phyloP scores from a whole-genome alignment of 1,140 invertebrate genomes.

The Reticulitermes speratus region DNA sequence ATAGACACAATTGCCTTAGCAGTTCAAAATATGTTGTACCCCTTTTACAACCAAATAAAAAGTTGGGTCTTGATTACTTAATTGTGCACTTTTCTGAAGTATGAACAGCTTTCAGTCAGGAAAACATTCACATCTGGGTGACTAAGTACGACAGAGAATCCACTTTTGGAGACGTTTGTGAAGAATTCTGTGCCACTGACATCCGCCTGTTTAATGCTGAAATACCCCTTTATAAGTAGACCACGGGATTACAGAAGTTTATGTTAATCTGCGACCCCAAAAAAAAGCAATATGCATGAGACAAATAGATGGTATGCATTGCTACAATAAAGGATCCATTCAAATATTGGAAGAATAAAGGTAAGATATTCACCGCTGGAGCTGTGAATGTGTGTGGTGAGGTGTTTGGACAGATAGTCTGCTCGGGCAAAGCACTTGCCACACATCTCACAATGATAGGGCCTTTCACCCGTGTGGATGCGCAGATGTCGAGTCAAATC shows the following conservation, averaged over 20 bases:
- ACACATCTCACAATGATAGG: conserved; percentile 87
- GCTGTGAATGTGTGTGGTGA: conserved; percentile 82
- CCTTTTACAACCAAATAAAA: neutral
- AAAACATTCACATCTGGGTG: neutral
- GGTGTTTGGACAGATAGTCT: conserved; percentile 86
- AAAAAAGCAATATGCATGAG: neutral
- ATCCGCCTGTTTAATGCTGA: neutral
- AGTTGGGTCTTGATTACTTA: neutral
- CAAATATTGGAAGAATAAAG: no score
- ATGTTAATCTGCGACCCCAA: neutral
- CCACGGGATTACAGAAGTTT: neutral
- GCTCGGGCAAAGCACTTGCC: conserved; percentile 87
- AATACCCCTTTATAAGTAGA: neutral
- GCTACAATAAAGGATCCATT: neutral
- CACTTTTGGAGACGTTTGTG: no score
- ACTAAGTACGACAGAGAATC: neutral
- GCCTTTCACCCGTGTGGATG: conserved; percentile 83
- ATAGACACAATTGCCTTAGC: neutral
- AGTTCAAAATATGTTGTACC: neutral
- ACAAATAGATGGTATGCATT: neutral
- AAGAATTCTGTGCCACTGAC: neutral
- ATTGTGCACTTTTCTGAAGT: neutral
- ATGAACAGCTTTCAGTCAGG: neutral
- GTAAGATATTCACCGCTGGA: conserved; percentile 31
- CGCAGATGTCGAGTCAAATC: conserved; percentile 81